A percentile compares a stretch with the other conserved stretches of the same genome.
phyloP scores from a whole-genome alignment of 23 tunicate genomes.

The Oikopleura albicans region DNA sequence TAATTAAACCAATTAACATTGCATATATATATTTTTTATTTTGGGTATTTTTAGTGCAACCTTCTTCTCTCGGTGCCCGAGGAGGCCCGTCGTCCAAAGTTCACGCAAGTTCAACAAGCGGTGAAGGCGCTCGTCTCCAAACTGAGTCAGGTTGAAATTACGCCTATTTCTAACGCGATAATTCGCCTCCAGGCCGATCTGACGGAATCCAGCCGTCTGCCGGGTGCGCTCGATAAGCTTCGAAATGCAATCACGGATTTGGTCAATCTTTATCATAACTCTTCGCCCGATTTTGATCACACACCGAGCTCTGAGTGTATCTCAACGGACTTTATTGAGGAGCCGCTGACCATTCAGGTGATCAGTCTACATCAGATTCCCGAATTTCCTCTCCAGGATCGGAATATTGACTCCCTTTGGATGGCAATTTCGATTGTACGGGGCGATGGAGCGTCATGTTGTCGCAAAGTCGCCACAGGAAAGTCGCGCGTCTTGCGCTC shows the following conservation, averaged over 20 bases:
- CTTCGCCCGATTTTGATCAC: not conserved
- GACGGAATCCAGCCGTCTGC: not conserved
- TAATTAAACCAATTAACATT: too few species aligned
- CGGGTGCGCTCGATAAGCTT: not conserved
- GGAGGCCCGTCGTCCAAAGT: not conserved
- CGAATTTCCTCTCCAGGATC: not conserved
- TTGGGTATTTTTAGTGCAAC: not conserved
- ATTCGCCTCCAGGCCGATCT: not conserved
- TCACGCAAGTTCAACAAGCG: conserved; percentile 7
- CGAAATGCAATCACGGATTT: not conserved
- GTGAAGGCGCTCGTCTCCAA: not conserved
- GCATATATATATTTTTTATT: too few species aligned
- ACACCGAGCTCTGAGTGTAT: not conserved
- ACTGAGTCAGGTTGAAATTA: conserved; percentile 2
- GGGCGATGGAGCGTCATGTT: conserved; percentile 3
- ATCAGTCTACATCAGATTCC: conserved; percentile 1
- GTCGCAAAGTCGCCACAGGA: not conserved
- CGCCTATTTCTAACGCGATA: not conserved
- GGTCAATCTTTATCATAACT: not conserved
- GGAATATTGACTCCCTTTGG: not conserved
- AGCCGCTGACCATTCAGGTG: not conserved
- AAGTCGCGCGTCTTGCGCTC: not conserved
- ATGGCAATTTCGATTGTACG: not conserved
- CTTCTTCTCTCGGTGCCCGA: not conserved
- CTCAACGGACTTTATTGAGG: not conserved